phyloP scores from a whole-genome alignment of 2,113 vertebrate genomes.

The Spea multiplicata region DNA sequence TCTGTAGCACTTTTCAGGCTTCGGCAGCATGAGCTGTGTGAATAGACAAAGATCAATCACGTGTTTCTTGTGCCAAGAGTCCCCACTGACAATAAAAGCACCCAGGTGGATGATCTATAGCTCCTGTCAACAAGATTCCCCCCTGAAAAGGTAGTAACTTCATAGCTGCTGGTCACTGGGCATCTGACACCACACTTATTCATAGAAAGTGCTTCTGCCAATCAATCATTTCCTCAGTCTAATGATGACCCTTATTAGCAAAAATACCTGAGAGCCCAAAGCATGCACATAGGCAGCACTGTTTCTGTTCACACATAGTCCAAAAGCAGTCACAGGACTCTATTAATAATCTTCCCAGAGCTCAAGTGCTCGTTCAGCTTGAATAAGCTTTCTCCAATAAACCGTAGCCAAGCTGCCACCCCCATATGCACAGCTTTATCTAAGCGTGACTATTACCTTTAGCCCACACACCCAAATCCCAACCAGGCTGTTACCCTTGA shows the following conservation, averaged over 20 bases:
- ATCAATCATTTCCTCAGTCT: conserved; percentile 60
- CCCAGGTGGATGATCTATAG: conserved; percentile 71
- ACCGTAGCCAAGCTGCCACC: too few species aligned
- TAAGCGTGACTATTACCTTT: too few species aligned
- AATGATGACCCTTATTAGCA: background rate
- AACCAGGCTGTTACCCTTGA: too few species aligned
- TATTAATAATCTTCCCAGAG: too few species aligned
- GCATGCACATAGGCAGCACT: conserved; percentile 41
- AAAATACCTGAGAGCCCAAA: background rate
- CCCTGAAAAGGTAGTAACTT: conserved; percentile 70
- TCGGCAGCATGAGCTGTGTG: conserved; percentile 4
- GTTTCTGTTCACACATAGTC: background rate
- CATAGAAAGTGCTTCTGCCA: conserved; percentile 46
- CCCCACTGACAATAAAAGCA: conserved; percentile 70
- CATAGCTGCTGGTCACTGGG: conserved; percentile 68
- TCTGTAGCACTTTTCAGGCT: conserved; percentile 6
- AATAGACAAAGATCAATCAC: conserved; percentile 69
- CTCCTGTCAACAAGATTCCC: conserved; percentile 67
- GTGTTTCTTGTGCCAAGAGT: conserved; percentile 65
- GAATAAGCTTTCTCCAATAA: too few species aligned
- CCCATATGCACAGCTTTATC: too few species aligned
- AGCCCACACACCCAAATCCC: too few species aligned
- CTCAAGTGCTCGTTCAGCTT: too few species aligned
- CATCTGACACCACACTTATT: conserved; percentile 58
- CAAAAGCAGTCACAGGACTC: too few species aligned